Evolutionary conservation across 1,140 invertebrate genomes (phyloP).

Genomic region (Diorhabda sublineata): DNA sequence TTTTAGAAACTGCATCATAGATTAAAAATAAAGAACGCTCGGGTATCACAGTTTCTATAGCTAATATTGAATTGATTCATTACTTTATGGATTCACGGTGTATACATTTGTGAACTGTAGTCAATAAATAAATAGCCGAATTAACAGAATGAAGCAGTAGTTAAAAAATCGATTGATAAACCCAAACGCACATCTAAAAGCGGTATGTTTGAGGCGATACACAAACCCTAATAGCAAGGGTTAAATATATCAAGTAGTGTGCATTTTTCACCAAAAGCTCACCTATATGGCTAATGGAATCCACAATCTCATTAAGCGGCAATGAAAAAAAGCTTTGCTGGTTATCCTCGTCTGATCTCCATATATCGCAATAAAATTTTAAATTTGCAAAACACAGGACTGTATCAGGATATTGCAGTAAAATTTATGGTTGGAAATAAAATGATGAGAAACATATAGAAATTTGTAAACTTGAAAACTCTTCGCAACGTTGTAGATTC

Average conservation of each 20-base stretch:
- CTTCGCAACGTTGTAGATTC: too few relatives aligned
- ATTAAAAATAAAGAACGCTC: too few relatives aligned
- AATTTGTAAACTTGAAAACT: too few relatives aligned
- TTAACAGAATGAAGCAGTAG: too few relatives aligned
- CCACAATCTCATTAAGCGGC: conserved; percentile 25
- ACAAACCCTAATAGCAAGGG: conserved; percentile 45
- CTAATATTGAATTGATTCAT: too few relatives aligned
- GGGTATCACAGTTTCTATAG: too few relatives aligned
- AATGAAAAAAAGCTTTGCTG: conserved; percentile 16
- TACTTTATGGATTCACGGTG: too few relatives aligned
- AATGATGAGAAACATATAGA: too few relatives aligned
- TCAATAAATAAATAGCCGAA: too few relatives aligned
- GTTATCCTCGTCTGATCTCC: conserved; percentile 17
- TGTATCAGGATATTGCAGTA: not conserved
- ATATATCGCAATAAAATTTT: conserved; percentile 4
- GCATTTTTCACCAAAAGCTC: conserved; percentile 43
- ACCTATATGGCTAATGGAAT: conserved; percentile 23
- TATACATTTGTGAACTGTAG: too few relatives aligned
- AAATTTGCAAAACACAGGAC: conserved; percentile 9
- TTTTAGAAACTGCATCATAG: too few relatives aligned
- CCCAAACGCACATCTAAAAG: conserved; percentile 27
- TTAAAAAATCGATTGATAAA: conserved; percentile 30
- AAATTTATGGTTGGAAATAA: too few relatives aligned
- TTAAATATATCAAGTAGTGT: conserved; percentile 47
- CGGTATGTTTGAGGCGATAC: conserved; percentile 46